Percentiles rank a stretch among this genome's conserved stretches.
Conservation (phyloP, 2,797 vertebrate genomes). For the Lutjanus argentimaculatus region DNA sequence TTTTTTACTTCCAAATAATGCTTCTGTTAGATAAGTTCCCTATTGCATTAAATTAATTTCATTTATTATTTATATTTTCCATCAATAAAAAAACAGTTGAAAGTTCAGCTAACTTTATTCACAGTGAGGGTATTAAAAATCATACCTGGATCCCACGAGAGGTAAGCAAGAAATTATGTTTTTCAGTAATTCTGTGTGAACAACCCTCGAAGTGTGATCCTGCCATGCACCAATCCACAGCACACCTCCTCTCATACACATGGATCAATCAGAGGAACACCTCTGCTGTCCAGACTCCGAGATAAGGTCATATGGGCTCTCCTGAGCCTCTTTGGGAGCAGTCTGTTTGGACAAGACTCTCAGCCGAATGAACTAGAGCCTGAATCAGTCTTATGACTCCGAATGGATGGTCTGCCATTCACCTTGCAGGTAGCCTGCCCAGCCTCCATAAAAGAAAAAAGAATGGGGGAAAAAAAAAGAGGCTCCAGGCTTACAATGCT, state of each 20-base stretch:
- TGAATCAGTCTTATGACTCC: conserved; percentile 17
- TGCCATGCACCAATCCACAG: not conserved
- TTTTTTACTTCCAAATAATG: too few species aligned
- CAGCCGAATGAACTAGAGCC: conserved; percentile 23
- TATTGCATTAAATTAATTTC: too few species aligned
- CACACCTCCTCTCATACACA: conserved; percentile 32
- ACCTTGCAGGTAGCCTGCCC: conserved; percentile 46
- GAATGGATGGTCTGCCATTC: conserved; percentile 12
- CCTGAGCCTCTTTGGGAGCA: conserved; percentile 23
- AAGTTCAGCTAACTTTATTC: too few species aligned
- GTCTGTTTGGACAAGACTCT: conserved; percentile 46
- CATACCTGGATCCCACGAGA: not conserved
- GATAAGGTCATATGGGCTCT: conserved; percentile 36
- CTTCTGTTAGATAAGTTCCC: too few species aligned
- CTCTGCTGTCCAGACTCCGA: conserved; percentile 32
- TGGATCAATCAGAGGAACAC: conserved; percentile 22
- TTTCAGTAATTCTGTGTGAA: conserved; percentile 3
- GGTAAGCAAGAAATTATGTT: not conserved
- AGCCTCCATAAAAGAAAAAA: conserved; percentile 26
- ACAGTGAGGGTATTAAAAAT: too few species aligned
- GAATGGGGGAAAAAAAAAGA: conserved; percentile 32
- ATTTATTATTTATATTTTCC: too few species aligned
- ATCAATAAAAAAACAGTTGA: too few species aligned
- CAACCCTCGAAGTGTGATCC: not conserved
- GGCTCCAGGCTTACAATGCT: conserved; percentile 28